These are phyloP conservation scores for Patella depressa DNA, from an alignment of 2,888 invertebrate species.

Conservation along the genomic window DNA sequence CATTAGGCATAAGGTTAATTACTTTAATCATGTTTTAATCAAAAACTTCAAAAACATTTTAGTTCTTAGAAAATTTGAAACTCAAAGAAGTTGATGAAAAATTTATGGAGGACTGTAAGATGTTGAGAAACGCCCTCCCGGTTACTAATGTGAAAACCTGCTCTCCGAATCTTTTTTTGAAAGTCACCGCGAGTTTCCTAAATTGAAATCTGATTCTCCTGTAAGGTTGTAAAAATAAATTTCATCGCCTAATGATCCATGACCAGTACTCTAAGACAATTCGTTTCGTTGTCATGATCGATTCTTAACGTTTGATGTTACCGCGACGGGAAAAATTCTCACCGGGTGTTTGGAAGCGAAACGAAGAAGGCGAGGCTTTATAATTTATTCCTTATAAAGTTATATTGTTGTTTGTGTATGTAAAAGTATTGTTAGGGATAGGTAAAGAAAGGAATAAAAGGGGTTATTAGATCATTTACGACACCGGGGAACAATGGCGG, in stretches of 20 bases:
- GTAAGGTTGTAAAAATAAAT: background rate
- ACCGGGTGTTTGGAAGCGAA: conserved; percentile 5
- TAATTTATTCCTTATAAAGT: conserved; percentile 2
- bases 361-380: background rate
- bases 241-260: background rate
- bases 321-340: background rate
- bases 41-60: too few relatives aligned
- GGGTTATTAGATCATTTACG: background rate
- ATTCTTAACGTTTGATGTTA: conserved; percentile 4
- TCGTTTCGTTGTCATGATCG: background rate
- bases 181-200: conserved; percentile 2
- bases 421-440: background rate
- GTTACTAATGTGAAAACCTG: background rate
- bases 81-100: background rate
- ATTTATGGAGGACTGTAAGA: conserved; percentile 3
- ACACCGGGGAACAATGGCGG: background rate
- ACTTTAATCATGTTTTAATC: too few relatives aligned
- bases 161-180: background rate
- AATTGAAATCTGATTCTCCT: background rate
- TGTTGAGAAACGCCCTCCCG: background rate
- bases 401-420: background rate
- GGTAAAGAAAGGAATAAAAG: background rate
- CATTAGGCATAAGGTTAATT: too few relatives aligned
- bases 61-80: too few relatives aligned
- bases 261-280: background rate